Conservation (phyloP, 2,888 invertebrate genomes). For the Eremobia ochroleuca region DNA sequence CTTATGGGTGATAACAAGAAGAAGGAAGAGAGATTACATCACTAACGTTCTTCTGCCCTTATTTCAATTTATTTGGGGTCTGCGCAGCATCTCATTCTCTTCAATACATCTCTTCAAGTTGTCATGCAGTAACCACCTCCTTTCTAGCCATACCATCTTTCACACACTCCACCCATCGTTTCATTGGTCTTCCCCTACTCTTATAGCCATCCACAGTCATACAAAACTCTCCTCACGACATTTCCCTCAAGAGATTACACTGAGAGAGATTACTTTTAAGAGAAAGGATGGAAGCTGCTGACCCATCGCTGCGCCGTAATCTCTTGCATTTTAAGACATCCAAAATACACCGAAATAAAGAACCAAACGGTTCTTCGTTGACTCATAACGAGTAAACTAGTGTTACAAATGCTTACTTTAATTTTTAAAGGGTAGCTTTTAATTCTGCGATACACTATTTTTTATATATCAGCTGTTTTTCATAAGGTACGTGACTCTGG, state of each 20-base stretch:
- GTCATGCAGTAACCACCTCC: neutral
- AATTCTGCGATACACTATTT: neutral
- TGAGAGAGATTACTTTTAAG: neutral
- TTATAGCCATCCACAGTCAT: neutral
- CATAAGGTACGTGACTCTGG: neutral
- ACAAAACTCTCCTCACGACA: neutral
- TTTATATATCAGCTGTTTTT: neutral
- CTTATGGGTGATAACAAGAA: neutral
- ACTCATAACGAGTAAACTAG: neutral
- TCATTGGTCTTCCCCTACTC: neutral
- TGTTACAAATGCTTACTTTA: neutral
- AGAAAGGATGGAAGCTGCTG: neutral
- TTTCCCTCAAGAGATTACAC: neutral
- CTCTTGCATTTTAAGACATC: neutral
- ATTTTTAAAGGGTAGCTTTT: neutral
- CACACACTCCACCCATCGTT: neutral
- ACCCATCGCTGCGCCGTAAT: neutral
- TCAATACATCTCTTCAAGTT: too few species aligned
- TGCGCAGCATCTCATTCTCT: accelerated
- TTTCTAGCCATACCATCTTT: neutral
- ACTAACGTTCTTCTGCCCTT: neutral
- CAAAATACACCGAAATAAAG: neutral
- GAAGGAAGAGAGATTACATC: too few species aligned
- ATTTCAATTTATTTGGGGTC: neutral
- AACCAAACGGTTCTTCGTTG: neutral